Conservation (phyloP, 1,140 invertebrate species). For the Probaryconus sp. region DNA sequence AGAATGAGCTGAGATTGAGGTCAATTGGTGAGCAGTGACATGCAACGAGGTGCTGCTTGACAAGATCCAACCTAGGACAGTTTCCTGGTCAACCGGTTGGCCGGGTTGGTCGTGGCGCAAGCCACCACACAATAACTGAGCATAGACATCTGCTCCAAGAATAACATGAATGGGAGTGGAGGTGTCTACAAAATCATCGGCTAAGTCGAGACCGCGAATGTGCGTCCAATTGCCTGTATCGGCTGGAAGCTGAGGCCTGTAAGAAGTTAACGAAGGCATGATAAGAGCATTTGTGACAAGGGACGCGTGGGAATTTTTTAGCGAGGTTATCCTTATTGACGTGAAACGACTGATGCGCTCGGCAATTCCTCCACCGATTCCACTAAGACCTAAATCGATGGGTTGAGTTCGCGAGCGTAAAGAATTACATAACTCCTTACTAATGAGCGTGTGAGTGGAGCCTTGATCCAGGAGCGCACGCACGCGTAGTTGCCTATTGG, state of each 20-base stretch:
- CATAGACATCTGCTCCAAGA: slow-evolving; percentile 19
- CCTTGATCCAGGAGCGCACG: no score
- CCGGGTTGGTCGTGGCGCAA: neutral
- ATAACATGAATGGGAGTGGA: slow-evolving; percentile 4
- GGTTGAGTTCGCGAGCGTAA: neutral
- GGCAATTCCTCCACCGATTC: neutral
- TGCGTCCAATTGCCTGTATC: neutral
- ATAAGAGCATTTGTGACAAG: no score
- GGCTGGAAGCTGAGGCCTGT: no score
- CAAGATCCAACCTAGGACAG: slow-evolving; percentile 17
- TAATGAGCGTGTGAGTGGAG: neutral
- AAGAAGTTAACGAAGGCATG: no score
- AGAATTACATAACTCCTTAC: neutral
- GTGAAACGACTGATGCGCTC: neutral
- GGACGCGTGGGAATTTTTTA: no score
- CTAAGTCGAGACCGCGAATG: neutral
- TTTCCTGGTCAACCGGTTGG: slow-evolving; percentile 15
- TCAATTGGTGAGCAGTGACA: no score
- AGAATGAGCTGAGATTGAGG: neutral
- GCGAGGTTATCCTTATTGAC: no score
- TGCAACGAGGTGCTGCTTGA: neutral
- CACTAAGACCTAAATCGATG: neutral
- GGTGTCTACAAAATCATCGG: neutral
- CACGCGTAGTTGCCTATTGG: neutral
- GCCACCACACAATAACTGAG: neutral